Evolutionary conservation across 2,888 invertebrate species (phyloP).

Genomic region (Nephrotoma flavescens): DNA sequence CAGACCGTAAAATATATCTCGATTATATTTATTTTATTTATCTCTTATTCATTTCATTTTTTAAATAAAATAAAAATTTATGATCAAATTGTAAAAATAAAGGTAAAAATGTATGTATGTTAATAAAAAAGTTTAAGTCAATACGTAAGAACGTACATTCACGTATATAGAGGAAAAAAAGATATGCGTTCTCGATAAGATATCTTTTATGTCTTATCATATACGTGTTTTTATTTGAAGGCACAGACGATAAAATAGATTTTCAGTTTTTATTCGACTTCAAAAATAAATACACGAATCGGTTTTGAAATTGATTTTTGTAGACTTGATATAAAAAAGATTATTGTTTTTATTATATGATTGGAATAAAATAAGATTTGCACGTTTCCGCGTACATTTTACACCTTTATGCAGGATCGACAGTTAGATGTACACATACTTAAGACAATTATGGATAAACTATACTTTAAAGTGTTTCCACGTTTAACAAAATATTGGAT

Average conservation of each 20-base stretch:
- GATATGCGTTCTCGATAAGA: neutral
- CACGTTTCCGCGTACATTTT: no score
- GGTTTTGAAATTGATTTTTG: neutral
- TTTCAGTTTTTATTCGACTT: neutral
- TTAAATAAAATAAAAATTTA: neutral
- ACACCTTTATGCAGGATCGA: no score
- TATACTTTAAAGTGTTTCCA: no score
- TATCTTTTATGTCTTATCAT: neutral
- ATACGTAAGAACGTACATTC: no score
- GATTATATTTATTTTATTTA: neutral
- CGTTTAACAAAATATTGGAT: no score
- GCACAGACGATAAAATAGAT: neutral
- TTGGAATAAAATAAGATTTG: no score
- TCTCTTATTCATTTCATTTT: neutral
- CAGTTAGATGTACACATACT: no score
- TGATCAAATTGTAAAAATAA: neutral
- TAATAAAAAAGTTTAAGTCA: neutral
- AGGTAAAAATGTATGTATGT: neutral
- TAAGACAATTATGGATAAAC: no score
- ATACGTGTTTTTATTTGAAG: neutral
- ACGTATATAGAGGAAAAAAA: neutral
- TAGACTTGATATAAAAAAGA: neutral
- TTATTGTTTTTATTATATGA: no score
- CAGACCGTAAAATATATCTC: neutral
- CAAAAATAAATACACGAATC: neutral